Conservation (phyloP, 2,113 vertebrate genomes). For the Pungitius pungitius region DNA sequence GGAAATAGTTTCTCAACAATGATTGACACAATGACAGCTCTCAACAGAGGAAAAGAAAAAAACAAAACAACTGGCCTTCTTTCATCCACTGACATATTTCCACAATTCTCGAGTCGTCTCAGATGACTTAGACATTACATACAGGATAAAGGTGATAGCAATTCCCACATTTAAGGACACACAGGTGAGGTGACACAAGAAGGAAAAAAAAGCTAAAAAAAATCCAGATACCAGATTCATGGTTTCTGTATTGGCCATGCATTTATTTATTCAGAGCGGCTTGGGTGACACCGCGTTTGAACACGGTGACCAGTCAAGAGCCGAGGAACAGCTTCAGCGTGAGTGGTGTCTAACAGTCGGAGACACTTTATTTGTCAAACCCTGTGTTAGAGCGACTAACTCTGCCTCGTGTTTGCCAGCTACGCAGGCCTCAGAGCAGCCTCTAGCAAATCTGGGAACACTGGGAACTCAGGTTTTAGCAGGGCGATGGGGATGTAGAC, state of each 20-base stretch:
- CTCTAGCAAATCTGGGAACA: constrained; percentile 74
- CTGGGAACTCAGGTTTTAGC: constrained; percentile 66
- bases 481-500: constrained; percentile 71
- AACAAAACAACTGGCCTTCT: background rate
- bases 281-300: constrained; percentile 25
- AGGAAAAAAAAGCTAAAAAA: background rate
- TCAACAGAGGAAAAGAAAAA: background rate
- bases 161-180: background rate
- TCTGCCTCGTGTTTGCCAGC: constrained; percentile 69
- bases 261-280: constrained; percentile 29
- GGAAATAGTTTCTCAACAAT: background rate
- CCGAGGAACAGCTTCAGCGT: constrained; percentile 41
- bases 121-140: background rate
- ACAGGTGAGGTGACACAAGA: background rate
- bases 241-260: constrained; percentile 17
- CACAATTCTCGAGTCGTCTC: background rate
- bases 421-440: constrained; percentile 62
- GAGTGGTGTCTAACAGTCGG: constrained; percentile 30
- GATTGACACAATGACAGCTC: background rate
- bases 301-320: constrained; percentile 19
- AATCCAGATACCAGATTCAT: constrained; percentile 5
- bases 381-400: constrained; percentile 67
- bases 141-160: background rate
- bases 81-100: background rate
- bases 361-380: constrained; percentile 50